A percentile compares a stretch with the other conserved stretches of the same genome.
These are phyloP conservation scores for Lasioglossum malachurum DNA, from an alignment of 2,888 invertebrate genomes.

Conservation along the genomic window DNA sequence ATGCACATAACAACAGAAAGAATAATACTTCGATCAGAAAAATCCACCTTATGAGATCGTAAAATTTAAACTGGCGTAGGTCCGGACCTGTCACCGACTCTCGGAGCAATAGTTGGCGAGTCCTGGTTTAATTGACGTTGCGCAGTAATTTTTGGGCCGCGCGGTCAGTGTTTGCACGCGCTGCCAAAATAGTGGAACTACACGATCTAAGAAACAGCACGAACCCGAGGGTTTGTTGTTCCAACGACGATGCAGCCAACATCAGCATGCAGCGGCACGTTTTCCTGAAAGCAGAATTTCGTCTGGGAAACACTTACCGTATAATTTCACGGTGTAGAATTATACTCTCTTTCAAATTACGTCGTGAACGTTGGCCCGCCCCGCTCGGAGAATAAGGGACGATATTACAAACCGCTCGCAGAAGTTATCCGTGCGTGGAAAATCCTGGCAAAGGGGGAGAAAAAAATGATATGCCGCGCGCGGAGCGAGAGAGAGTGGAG, in stretches of 20 bases:
- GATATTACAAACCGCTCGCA: slow-evolving; percentile 3
- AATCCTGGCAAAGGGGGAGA: background rate
- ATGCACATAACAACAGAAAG: too few species aligned
- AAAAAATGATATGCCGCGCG: background rate
- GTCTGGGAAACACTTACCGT: background rate
- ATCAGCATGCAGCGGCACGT: background rate
- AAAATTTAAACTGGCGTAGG: too few species aligned
- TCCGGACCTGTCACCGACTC: too few species aligned
- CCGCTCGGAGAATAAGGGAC: background rate
- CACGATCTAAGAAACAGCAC: too few species aligned
- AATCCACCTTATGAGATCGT: too few species aligned
- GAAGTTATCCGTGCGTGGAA: slow-evolving; percentile 41
- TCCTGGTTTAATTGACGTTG: too few species aligned
- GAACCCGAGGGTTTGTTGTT: too few species aligned
- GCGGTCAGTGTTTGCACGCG: too few species aligned
- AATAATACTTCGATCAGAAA: too few species aligned
- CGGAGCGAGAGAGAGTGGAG: background rate
- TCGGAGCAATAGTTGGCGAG: too few species aligned
- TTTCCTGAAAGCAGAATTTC: background rate
- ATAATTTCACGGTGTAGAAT: slow-evolving; percentile 1
- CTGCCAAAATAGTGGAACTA: too few species aligned
- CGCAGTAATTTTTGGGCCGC: too few species aligned
- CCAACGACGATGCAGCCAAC: background rate
- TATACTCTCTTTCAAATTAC: slow-evolving; percentile 5
- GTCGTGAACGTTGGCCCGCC: background rate